Evolutionary conservation across 2,888 invertebrate genomes (phyloP).

Genomic region (Hydrotaea diabolus): DNA sequence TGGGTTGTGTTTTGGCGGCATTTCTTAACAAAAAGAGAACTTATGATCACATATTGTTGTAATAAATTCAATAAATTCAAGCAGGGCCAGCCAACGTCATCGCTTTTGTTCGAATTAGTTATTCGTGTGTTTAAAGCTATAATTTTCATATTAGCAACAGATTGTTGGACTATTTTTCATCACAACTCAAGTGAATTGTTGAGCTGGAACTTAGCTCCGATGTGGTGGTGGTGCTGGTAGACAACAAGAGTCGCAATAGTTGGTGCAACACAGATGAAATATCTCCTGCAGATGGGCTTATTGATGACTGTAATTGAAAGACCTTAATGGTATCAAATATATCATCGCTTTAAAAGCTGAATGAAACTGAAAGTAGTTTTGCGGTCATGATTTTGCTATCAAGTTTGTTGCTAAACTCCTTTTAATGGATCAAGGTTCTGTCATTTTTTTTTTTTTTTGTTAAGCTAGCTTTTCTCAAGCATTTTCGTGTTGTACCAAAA

Average conservation of each 20-base stretch:
- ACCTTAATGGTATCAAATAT: constrained; percentile 46
- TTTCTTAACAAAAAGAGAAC: constrained; percentile 30
- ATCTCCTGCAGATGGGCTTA: constrained; percentile 27
- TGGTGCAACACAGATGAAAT: background rate
- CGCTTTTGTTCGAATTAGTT: constrained; percentile 39
- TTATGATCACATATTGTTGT: constrained; percentile 33
- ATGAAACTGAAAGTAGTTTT: constrained; percentile 47
- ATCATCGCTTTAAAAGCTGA: constrained; percentile 6
- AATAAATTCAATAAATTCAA: constrained; percentile 46
- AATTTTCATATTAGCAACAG: constrained; percentile 65
- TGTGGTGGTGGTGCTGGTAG: background rate
- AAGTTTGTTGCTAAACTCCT: background rate
- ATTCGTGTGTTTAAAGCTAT: constrained; percentile 47
- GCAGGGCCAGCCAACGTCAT: constrained; percentile 18
- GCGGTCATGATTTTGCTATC: background rate
- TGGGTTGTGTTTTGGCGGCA: constrained; percentile 36
- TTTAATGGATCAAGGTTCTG: background rate
- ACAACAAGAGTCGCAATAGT: background rate
- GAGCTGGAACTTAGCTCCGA: background rate
- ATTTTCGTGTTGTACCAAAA: too few species aligned
- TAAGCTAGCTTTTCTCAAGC: too few species aligned
- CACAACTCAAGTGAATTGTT: constrained; percentile 19
- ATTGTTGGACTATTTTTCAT: constrained; percentile 32
- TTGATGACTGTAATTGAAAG: constrained; percentile 50
- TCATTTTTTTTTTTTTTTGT: too few species aligned